Evolutionary conservation across 2,888 invertebrate species (phyloP).

Genomic region (Drosophila ustulata): DNA sequence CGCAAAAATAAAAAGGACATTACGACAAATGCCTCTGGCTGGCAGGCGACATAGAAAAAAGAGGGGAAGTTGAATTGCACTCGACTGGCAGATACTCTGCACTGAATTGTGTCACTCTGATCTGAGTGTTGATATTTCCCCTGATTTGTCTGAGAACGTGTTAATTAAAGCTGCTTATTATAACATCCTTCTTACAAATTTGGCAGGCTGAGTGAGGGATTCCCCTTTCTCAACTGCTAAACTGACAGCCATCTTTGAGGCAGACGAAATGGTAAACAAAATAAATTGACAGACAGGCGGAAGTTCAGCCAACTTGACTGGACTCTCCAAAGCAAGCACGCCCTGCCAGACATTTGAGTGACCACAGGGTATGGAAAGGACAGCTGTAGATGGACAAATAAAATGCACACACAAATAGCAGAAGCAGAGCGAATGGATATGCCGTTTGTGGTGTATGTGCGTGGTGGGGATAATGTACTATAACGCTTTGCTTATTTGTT

Average conservation of each 20-base stretch:
- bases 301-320: background rate
- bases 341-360: background rate
- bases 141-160: too few species aligned
- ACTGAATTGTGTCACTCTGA: too few species aligned
- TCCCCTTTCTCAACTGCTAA: background rate
- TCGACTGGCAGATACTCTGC: conserved; percentile 15
- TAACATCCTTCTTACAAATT: background rate
- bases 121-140: too few species aligned
- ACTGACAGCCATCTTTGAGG: background rate
- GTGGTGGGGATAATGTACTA: conserved; percentile 28
- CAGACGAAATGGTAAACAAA: background rate
- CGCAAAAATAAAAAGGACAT: conserved; percentile 61
- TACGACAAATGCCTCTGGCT: conserved; percentile 45
- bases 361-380: conserved; percentile 8
- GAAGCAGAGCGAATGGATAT: conserved; percentile 36
- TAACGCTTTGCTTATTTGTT: conserved; percentile 54
- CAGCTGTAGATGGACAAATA: conserved; percentile 53
- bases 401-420: conserved; percentile 52
- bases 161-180: too few species aligned
- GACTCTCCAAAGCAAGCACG: background rate
- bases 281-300: background rate
- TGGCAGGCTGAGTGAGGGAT: background rate
- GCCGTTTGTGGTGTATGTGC: conserved; percentile 3
- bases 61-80: background rate
- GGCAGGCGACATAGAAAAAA: conserved; percentile 13